A percentile compares a stretch with the other conserved stretches of the same genome.
Conservation (phyloP, 2,888 invertebrate species). For the Drosophila parthenogenetica region DNA sequence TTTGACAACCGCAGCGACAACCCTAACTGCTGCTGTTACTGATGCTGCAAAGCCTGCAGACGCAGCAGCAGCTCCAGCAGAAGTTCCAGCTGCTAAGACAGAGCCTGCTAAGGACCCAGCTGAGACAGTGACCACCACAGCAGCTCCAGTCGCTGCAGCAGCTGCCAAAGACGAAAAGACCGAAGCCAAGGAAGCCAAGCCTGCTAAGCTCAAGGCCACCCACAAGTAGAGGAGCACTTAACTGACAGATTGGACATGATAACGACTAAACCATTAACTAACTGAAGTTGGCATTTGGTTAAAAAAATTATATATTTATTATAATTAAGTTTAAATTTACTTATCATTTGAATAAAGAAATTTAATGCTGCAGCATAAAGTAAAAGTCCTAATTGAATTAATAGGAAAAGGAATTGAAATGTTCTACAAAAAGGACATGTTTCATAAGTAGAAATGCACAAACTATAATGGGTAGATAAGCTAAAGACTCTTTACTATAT, state of each 20-base stretch:
- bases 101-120: slow-evolving; percentile 19
- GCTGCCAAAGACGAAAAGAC: not conserved
- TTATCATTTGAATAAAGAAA: not conserved
- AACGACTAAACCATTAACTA: not conserved
- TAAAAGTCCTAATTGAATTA: not conserved
- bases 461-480: too few species aligned
- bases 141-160: not conserved
- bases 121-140: not conserved
- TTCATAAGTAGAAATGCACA: too few species aligned
- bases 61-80: not conserved
- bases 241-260: not conserved
- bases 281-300: not conserved
- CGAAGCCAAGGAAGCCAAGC: slow-evolving; percentile 13
- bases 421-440: too few species aligned
- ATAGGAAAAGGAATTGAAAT: not conserved
- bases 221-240: slow-evolving; percentile 6
- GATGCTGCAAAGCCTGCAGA: not conserved
- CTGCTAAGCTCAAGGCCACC: not conserved
- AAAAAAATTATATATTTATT: not conserved
- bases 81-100: not conserved
- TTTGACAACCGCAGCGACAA: not conserved
- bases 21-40: not conserved
- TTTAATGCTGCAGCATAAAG: not conserved
- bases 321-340: not conserved
- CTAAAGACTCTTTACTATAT: not conserved